These are phyloP conservation scores for Suncus etruscus DNA, from an alignment of 2,113 vertebrate genomes.

Conservation along the genomic window DNA sequence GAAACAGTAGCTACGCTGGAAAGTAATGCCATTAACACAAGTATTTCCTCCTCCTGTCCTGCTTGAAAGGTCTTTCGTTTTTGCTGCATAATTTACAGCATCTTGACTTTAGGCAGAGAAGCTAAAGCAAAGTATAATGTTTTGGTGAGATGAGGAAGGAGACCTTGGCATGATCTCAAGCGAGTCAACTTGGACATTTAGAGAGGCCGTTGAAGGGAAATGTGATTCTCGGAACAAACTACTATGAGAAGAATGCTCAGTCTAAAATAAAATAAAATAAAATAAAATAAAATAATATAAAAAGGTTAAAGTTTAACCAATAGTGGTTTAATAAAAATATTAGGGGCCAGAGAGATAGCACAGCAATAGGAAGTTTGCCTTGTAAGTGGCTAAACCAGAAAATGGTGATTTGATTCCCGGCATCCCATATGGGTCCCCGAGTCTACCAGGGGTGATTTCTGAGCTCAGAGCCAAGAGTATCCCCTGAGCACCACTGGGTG, in stretches of 20 bases:
- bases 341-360: background rate
- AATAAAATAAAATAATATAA: background rate
- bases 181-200: background rate
- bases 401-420: too few species aligned
- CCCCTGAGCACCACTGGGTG: too few species aligned
- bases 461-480: too few species aligned
- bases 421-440: too few species aligned
- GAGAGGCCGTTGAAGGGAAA: constrained; percentile 39
- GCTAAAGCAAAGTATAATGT: constrained; percentile 27
- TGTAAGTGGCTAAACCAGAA: too few species aligned
- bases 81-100: background rate
- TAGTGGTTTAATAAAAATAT: constrained; percentile 15
- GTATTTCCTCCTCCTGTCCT: background rate
- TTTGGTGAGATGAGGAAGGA: background rate
- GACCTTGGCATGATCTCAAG: constrained; percentile 19
- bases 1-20: constrained; percentile 26
- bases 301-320: background rate
- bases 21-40: constrained; percentile 49
- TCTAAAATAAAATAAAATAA: background rate
- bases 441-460: too few species aligned
- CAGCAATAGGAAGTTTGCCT: too few species aligned
- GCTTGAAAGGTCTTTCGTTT: constrained; percentile 64
- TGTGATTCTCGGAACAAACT: constrained; percentile 54
- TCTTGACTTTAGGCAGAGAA: background rate
- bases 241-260: constrained; percentile 11